These are phyloP conservation scores for Reticulitermes speratus DNA, from an alignment of 1,140 invertebrate genomes.

Conservation along the genomic window DNA sequence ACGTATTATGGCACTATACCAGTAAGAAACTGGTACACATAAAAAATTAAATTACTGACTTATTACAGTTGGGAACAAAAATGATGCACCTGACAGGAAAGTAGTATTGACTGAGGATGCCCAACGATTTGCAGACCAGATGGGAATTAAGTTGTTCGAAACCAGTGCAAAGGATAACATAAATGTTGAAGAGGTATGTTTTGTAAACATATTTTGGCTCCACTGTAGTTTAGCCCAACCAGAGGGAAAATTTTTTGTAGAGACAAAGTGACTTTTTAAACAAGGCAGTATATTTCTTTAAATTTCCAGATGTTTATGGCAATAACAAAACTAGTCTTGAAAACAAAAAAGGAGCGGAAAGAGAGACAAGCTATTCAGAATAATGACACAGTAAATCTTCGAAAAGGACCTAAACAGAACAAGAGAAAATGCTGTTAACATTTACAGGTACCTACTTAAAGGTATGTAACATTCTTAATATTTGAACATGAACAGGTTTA, in stretches of 20 bases:
- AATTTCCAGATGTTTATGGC: slow-evolving; percentile 71
- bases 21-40: neutral
- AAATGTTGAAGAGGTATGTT: slow-evolving; percentile 90
- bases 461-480: neutral
- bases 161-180: slow-evolving; percentile 99
- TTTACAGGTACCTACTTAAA: neutral
- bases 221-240: too few relatives aligned
- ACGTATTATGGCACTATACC: neutral
- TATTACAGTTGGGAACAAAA: slow-evolving; percentile 95
- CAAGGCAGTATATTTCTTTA: slow-evolving; percentile 31
- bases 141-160: slow-evolving; percentile 96
- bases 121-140: slow-evolving; percentile 93
- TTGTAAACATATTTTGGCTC: too few relatives aligned
- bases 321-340: slow-evolving; percentile 68
- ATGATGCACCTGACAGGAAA: slow-evolving; percentile 95
- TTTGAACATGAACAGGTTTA: too few relatives aligned
- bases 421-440: slow-evolving; percentile 44
- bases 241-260: too few relatives aligned
- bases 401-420: slow-evolving; percentile 37
- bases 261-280: too few relatives aligned
- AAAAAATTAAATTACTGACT: neutral
- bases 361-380: slow-evolving; percentile 57
- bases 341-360: slow-evolving; percentile 64
- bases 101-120: slow-evolving; percentile 97
- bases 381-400: slow-evolving; percentile 40